phyloP scores from a whole-genome alignment of 2,888 invertebrate genomes.

The Helleia helle region DNA sequence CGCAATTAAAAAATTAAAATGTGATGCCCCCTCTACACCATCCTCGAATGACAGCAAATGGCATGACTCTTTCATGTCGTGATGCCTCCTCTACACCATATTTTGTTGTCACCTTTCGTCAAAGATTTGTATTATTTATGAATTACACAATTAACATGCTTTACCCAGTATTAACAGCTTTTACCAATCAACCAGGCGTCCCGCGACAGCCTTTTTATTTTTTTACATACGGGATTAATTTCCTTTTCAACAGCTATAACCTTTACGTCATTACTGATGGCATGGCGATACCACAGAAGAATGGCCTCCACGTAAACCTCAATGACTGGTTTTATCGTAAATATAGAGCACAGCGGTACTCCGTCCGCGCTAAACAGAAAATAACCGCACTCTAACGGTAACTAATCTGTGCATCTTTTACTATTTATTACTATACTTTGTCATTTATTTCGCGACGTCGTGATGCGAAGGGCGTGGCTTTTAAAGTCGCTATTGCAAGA shows the following conservation, averaged over 20 bases:
- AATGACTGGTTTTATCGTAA: background rate
- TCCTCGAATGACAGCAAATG: too few relatives aligned
- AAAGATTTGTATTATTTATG: too few relatives aligned
- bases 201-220: too few relatives aligned
- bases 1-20: too few relatives aligned
- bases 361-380: slow-evolving; percentile 1
- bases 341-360: slow-evolving; percentile 9
- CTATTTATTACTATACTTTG: slow-evolving; percentile 3
- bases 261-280: background rate
- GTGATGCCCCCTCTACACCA: too few relatives aligned
- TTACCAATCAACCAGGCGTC: too few relatives aligned
- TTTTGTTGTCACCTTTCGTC: too few relatives aligned
- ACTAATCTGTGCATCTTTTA: slow-evolving; percentile 6
- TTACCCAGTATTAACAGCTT: too few relatives aligned
- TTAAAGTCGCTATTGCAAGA: background rate
- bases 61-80: too few relatives aligned
- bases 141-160: too few relatives aligned
- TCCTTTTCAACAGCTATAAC: background rate
- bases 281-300: background rate
- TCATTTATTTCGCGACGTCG: background rate
- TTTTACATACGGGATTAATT: too few relatives aligned
- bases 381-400: slow-evolving; percentile 9
- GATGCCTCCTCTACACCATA: too few relatives aligned
- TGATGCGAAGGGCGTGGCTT: background rate
- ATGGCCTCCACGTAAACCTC: background rate